These are phyloP conservation scores for Galemys pyrenaicus DNA, from an alignment of 2,113 vertebrate species.

Conservation along the genomic window DNA sequence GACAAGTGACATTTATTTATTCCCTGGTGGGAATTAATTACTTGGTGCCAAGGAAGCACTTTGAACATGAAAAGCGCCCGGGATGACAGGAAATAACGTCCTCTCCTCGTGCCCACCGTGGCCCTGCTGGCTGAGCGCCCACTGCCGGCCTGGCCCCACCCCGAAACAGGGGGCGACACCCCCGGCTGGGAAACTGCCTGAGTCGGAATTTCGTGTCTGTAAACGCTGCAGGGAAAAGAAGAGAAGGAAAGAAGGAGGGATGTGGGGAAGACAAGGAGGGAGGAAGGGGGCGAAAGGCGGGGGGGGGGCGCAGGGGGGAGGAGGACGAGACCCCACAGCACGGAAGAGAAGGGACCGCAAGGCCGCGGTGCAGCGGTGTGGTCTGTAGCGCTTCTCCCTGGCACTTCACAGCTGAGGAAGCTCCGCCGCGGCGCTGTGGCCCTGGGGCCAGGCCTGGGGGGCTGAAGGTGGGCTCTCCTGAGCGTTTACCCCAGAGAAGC, in stretches of 20 bases:
- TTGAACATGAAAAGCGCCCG: constrained; percentile 47
- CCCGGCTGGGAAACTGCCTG: too few relatives aligned
- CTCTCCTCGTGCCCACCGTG: fast-evolving
- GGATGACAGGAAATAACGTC: not conserved
- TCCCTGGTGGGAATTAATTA: constrained; percentile 76
- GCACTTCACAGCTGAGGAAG: not conserved
- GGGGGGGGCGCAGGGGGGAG: fast-evolving
- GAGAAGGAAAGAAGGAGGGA: too few relatives aligned
- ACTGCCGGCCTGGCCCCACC: fast-evolving
- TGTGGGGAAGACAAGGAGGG: fast-evolving
- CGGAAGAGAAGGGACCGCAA: too few relatives aligned
- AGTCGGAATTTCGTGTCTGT: not conserved
- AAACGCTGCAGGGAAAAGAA: too few relatives aligned
- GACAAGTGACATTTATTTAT: constrained; percentile 71
- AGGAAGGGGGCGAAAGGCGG: fast-evolving
- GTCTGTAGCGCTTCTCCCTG: too few relatives aligned
- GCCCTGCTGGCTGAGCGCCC: not conserved
- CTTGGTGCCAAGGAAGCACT: constrained; percentile 52
- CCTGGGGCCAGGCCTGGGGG: not conserved
- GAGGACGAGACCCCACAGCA: too few relatives aligned
- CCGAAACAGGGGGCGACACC: not conserved
- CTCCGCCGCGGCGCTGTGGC: too few relatives aligned
- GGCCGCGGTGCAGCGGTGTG: too few relatives aligned
- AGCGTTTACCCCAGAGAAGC: not conserved
- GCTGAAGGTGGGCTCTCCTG: not conserved